Percentiles rank a stretch among this genome's conserved stretches.
Conservation (phyloP, 2,888 invertebrate species). For the Thysanoteuthis rhombus region DNA sequence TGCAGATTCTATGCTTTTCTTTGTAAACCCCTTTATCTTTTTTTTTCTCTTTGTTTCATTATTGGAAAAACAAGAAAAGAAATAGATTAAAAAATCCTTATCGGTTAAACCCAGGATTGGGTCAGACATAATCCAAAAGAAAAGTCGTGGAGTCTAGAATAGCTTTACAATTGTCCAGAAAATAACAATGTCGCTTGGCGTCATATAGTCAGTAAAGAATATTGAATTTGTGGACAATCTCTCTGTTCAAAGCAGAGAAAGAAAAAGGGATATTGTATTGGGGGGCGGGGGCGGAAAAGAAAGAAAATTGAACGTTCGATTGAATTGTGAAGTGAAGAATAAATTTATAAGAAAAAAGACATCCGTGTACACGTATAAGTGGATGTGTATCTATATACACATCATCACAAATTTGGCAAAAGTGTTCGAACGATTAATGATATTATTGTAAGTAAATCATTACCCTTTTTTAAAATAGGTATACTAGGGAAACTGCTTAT, state of each 20-base stretch:
- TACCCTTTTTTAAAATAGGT: too few relatives aligned
- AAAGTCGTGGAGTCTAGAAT: background rate
- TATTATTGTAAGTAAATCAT: too few relatives aligned
- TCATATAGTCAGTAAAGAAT: background rate
- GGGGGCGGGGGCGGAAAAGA: background rate
- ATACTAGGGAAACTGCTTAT: too few relatives aligned
- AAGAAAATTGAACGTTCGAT: background rate
- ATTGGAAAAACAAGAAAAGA: background rate
- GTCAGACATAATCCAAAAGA: background rate
- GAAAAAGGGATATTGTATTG: background rate
- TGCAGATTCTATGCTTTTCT: background rate
- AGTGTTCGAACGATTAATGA: too few relatives aligned
- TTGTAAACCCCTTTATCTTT: background rate
- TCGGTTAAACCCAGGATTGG: background rate
- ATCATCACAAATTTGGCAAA: too few relatives aligned
- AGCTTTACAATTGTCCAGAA: background rate
- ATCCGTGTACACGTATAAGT: too few relatives aligned
- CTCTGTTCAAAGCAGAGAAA: background rate
- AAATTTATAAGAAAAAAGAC: background rate
- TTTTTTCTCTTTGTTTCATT: background rate
- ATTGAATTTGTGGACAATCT: background rate
- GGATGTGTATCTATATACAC: too few relatives aligned
- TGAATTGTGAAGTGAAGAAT: background rate
- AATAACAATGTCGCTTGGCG: background rate
- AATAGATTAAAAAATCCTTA: background rate